Conservation (phyloP, 92 coral and sea anemone species). For the Palythoa grandis region DNA sequence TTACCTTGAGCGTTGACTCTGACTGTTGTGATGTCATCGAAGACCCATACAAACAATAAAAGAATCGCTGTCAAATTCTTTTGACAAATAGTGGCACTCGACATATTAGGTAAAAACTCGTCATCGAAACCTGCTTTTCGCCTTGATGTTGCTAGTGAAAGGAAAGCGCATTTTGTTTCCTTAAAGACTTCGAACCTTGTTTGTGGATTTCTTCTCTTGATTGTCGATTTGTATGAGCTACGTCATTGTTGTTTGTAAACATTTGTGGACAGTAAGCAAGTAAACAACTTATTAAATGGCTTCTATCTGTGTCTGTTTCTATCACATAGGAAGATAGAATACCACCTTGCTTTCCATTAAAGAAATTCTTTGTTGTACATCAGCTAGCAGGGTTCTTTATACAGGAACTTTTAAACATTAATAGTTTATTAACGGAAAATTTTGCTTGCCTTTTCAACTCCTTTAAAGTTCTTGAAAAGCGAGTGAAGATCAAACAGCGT, state of each 20-base stretch:
- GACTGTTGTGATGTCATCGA: slow-evolving; percentile 2
- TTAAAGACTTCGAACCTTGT: background rate
- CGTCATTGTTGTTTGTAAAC: background rate
- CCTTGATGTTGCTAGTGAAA: background rate
- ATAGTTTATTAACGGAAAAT: slow-evolving; percentile 1
- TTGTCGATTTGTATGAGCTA: background rate
- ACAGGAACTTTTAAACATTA: background rate
- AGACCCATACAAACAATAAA: background rate
- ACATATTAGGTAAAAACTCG: slow-evolving; percentile 4
- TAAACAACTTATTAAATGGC: background rate
- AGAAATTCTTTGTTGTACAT: background rate
- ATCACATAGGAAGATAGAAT: background rate
- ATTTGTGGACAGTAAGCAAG: background rate
- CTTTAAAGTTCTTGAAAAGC: background rate
- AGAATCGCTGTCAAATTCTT: background rate
- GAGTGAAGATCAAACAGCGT: background rate
- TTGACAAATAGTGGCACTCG: background rate
- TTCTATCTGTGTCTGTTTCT: background rate
- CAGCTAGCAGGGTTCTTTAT: background rate
- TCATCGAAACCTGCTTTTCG: background rate
- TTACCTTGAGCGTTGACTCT: slow-evolving; percentile 42
- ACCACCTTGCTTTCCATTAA: background rate
- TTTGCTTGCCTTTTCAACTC: background rate
- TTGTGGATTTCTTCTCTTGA: background rate
- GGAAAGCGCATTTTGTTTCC: background rate